These are phyloP conservation scores for Rhineura floridana DNA, from an alignment of 2,113 vertebrate species.

Conservation along the genomic window DNA sequence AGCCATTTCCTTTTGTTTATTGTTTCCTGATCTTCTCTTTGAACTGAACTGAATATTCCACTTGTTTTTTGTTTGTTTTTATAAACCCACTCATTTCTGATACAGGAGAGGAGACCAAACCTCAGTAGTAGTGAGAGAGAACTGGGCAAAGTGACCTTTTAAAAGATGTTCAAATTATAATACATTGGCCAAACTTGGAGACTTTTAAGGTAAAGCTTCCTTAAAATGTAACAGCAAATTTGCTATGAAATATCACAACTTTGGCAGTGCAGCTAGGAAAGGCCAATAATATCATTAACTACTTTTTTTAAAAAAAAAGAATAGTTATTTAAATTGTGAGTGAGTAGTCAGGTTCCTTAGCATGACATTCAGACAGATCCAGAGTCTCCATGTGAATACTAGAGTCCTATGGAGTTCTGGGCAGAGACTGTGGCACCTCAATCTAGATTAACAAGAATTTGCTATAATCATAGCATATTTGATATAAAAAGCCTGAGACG, in stretches of 20 bases:
- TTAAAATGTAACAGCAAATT: slow-evolving; percentile 54
- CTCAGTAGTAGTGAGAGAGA: background rate
- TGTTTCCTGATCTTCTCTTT: background rate
- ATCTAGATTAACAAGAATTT: background rate
- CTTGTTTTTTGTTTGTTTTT: no score
- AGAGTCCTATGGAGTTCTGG: background rate
- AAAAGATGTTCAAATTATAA: slow-evolving; percentile 66
- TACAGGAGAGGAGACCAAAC: slow-evolving; percentile 39
- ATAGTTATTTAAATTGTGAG: slow-evolving; percentile 41
- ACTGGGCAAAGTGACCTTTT: slow-evolving; percentile 62
- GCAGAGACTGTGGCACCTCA: background rate
- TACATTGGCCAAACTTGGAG: slow-evolving; percentile 62
- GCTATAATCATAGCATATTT: background rate
- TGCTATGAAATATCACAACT: slow-evolving; percentile 69
- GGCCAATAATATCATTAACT: slow-evolving; percentile 60
- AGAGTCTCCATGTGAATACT: no score
- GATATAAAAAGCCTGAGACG: background rate
- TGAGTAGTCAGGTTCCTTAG: slow-evolving; percentile 21
- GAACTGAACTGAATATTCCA: background rate
- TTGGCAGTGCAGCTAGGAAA: slow-evolving; percentile 50
- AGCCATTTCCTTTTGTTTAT: background rate
- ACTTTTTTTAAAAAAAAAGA: background rate
- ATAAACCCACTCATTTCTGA: slow-evolving; percentile 22
- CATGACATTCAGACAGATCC: background rate
- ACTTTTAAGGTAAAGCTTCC: slow-evolving; percentile 66